Conservation (phyloP, 2,113 vertebrate species). For the Crotalus viridis region DNA sequence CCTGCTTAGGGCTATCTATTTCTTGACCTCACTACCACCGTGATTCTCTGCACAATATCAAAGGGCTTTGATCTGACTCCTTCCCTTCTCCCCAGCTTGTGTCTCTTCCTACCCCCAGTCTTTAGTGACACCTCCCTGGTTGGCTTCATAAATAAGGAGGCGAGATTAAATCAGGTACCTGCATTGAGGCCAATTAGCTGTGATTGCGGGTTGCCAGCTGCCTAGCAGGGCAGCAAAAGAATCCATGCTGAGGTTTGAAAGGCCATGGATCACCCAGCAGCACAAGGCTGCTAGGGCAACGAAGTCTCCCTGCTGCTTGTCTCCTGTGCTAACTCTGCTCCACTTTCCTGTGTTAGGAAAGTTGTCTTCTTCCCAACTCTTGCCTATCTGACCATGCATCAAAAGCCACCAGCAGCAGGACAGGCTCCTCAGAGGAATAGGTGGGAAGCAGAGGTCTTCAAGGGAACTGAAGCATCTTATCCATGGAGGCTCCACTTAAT, state of each 20-base stretch:
- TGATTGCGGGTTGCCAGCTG: constrained; percentile 29
- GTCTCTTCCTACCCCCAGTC: neutral
- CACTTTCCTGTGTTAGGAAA: neutral
- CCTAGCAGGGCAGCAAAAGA: neutral
- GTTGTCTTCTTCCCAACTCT: neutral
- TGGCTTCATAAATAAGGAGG: constrained; percentile 11
- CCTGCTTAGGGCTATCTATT: neutral
- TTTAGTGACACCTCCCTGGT: neutral
- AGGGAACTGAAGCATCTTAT: neutral
- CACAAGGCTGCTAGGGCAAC: constrained; percentile 10
- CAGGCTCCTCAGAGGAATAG: neutral
- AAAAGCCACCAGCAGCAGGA: neutral
- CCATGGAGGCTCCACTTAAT: neutral
- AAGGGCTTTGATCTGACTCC: neutral
- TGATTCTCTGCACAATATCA: too few species aligned
- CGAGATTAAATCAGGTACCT: neutral
- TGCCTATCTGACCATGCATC: neutral
- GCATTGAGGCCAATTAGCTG: constrained; percentile 15
- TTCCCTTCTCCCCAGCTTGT: neutral
- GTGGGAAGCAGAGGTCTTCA: neutral
- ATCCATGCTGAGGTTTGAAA: constrained; percentile 20
- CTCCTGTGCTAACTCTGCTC: neutral
- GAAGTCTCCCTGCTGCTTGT: neutral
- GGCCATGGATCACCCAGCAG: neutral
- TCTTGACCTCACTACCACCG: neutral